phyloP scores from a whole-genome alignment of 2,113 vertebrate genomes.

The Puma concolor region DNA sequence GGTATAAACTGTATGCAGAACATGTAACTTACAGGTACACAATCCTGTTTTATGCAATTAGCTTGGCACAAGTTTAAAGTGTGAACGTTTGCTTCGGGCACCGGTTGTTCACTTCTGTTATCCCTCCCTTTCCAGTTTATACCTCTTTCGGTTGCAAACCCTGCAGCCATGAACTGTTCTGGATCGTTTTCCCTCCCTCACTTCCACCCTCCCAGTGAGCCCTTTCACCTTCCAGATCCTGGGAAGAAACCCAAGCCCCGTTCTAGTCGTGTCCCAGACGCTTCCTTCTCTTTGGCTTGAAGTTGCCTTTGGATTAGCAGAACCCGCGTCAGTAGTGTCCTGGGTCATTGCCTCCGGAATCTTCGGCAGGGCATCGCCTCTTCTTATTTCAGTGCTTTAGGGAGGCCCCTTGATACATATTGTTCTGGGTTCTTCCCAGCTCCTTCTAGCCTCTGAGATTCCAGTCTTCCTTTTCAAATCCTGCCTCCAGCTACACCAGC shows the following conservation, averaged over 20 bases:
- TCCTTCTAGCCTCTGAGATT: neutral
- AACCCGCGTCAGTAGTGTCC: neutral
- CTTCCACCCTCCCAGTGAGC: neutral
- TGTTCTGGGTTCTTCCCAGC: neutral
- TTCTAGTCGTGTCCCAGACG: neutral
- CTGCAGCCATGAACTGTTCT: neutral
- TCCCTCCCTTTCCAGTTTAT: neutral
- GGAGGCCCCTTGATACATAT: neutral
- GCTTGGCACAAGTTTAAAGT: constrained; percentile 11
- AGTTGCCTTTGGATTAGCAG: constrained; percentile 8
- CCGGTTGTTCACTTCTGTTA: neutral
- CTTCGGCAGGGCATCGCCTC: neutral
- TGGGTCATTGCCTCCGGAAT: neutral
- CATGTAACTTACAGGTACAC: neutral
- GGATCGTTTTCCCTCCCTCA: neutral
- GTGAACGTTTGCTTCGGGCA: neutral
- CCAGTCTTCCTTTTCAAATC: neutral
- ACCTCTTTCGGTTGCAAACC: neutral
- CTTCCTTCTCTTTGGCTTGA: neutral
- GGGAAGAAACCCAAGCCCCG: neutral
- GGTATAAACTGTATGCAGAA: neutral
- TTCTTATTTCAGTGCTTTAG: neutral
- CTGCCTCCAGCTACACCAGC: neutral
- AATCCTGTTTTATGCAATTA: constrained; percentile 10
- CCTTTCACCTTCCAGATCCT: neutral